Base-by-base conservation (phyloP, 2,113 vertebrate genomes). In the Gymnarchus niloticus region DNA sequence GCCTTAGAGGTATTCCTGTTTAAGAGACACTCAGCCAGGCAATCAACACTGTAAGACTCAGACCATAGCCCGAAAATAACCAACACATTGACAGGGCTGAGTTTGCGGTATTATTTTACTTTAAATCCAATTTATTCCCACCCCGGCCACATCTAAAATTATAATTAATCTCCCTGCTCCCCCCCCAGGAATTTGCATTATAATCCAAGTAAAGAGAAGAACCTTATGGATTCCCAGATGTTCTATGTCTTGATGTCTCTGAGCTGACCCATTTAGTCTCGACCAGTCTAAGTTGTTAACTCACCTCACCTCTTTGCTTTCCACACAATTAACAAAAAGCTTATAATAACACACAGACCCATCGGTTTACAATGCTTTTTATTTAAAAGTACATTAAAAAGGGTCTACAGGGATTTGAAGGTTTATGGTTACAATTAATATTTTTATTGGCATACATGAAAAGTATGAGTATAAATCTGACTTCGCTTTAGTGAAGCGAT, bases 271-370 rank as follows among this genome's bases (percentile, higher is more conserved):
- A 6, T 37, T 69, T 69, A 19, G 19, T 19, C 65, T 17, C 17
- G 14, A 6, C 33, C 65, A 73, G 14, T 73, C 28, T 69, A 14
- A 78, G 44, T 6, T 44, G 44, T 49, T 49, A 80, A 25, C 41
- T 25, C 23, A n/a, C 48, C 23, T 48, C 9, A 7, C 7, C 7
- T 12, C 12, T 9, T 8, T 25, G 2, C 1, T 25, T 80, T 80
- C n/a, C 48, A 33, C 14, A 52, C 10, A 17, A 23, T 23, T 82
- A 41, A 56, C 14, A 33, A 56, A 52, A 25, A 25, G 9, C 3
- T 37, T 28, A 76, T 41, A 76, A 85, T 28, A 85, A 77, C 14
- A 85, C 84, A 85, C 59, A 84, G 9, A 85, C 41, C 61, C 48
- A 56, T 41, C 9, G 48, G 61, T 69, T 84, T 52, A 69, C 44